Base-by-base conservation (phyloP, 2,888 invertebrate genomes). In the Notodonta ziczac region DNA sequence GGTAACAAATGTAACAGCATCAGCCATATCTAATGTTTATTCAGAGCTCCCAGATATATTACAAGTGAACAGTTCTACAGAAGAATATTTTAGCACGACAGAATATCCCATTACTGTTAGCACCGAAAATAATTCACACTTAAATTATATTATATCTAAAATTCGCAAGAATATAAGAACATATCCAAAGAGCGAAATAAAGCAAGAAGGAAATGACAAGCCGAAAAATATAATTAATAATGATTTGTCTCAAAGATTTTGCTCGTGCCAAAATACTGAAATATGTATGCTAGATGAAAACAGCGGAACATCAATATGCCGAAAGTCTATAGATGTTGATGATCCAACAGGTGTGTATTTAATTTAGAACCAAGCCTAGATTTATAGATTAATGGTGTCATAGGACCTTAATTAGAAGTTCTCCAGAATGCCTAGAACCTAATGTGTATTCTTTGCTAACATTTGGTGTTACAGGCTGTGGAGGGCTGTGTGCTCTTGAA, bases 271-370 rank as follows among this genome's bases (percentile, higher is more conserved):
- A 87, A 90, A 73, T 67, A 85, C 87, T 69, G 95, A 95, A 86
- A 95, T 96, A 64, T 96, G 96, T 87, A 95, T 96, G 84, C 94
- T 95, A 57, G 92, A 95, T 72, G 94, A 94, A 73, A 94, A 89
- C 70, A 95, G 94, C 76, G 94, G 94, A 57, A 94, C 94, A 56
- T 94, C 96, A 5, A 87, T 93, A 56, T 96, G 96, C 80, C 92
- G 91, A 74, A 78, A 79, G 50, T 89, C 94, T 7, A 74, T 85
- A 16, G 95, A 96, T 78, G 80, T 84, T 5, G 85, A 90, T 12
- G 96, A 96, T 78, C 95, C 95, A 4, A 95, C 95, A 73, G 95
- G 95, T 94, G 74, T 70, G 65, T 70, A 56, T 46, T 42, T 42
- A 2, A 46, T n/a, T 5, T 46, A 46, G n/a, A 42, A 35, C 35